Evolutionary conservation across 2,888 invertebrate genomes (phyloP), one percentile per base, ranked within the genome.

Genomic region (Rhamphomyia laevipes): DNA sequence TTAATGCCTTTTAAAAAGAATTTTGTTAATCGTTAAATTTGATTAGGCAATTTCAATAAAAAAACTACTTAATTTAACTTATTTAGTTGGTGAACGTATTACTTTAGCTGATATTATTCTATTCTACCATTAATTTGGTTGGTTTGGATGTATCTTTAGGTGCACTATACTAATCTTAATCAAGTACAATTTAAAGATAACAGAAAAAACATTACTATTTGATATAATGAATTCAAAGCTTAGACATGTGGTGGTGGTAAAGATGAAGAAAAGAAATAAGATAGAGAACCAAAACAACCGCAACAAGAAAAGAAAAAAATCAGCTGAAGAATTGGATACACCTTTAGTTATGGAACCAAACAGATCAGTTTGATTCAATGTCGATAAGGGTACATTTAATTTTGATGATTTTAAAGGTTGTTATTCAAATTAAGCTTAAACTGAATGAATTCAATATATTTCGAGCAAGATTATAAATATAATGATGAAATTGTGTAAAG

Each of bases 381-480:
- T 94, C 96, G n/a, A n/a, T 47, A 91, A 91, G 73, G 92, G 88
- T 50, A 86, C 83, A 11, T 97, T 96, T 72, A 82, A 85, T 65
- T 84, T 99, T 77, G 99, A 99, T 61, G 94, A 93, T 66, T 99
- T 92, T 76, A 99, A 99, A 73, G 83, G 95, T 55, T 84, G 79
- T 61, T 99, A 99, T 73, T 96, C 95, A 48, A 99, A 99, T 65
- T 91, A 99, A 71, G 92, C 91, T 30, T 94, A 91, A 65, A 73
- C 80, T 9, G 85, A 86, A 65, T 95, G 97, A 50, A 83, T 99
- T 66, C 93, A 95, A 1, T 96, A 92, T 72, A 99, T 99, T 78
- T 99, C 93, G 89, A 82, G 94, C 67, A 91, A 97, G 94, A 96
- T 76, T 99, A 99, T 78, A 94, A 95, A 73, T 97, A 90, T 73